Conservation (phyloP, 1,140 invertebrate species). For the Brachionus calyciflorus region DNA sequence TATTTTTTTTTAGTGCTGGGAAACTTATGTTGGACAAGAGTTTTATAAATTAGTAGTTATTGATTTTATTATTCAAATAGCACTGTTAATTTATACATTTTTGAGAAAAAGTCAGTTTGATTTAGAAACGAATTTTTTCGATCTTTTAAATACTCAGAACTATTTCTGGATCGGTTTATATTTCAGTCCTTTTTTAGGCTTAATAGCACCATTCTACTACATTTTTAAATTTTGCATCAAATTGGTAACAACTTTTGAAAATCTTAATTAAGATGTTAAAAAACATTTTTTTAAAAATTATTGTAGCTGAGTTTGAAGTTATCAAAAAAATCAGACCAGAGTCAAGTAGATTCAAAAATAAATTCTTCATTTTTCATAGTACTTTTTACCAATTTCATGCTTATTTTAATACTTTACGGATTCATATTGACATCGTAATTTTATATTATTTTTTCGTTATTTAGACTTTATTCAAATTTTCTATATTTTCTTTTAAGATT, state of each 20-base stretch:
- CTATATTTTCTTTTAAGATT: slow-evolving; percentile 11
- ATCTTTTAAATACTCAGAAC: slow-evolving; percentile 16
- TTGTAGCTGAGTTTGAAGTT: neutral
- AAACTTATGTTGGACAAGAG: slow-evolving; percentile 82
- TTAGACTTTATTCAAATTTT: too few relatives aligned
- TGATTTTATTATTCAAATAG: slow-evolving; percentile 72
- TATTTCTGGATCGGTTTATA: slow-evolving; percentile 35
- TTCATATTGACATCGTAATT: slow-evolving; percentile 12
- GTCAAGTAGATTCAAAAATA: neutral
- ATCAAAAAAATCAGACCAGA: neutral
- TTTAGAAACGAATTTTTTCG: slow-evolving; percentile 17
- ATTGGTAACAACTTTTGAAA: neutral
- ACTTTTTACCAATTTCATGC: neutral
- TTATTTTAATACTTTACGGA: neutral
- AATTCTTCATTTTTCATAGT: slow-evolving; percentile 19
- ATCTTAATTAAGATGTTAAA: neutral
- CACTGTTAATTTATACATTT: slow-evolving; percentile 63
- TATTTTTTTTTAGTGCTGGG: slow-evolving; percentile 69
- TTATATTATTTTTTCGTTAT: neutral
- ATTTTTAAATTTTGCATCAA: slow-evolving; percentile 16
- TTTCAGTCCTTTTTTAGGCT: slow-evolving; percentile 32
- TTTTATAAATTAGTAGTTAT: slow-evolving; percentile 78
- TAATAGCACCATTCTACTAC: slow-evolving; percentile 24
- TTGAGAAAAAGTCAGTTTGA: neutral
- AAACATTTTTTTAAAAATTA: neutral